Evolutionary conservation across 2,888 invertebrate genomes (phyloP).

Genomic region (Gortyna flavago): DNA sequence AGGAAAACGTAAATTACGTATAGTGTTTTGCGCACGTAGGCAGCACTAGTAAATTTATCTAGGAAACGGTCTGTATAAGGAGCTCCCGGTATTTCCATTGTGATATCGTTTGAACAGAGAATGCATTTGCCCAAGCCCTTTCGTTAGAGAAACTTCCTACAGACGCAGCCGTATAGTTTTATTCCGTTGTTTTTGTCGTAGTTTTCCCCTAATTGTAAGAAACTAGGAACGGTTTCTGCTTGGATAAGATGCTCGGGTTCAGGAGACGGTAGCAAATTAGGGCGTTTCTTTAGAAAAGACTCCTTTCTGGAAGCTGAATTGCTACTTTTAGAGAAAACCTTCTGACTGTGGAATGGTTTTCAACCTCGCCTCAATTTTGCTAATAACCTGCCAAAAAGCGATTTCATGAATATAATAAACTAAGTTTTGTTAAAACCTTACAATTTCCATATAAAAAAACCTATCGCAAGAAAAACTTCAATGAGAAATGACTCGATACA

Average conservation of each 20-base stretch:
- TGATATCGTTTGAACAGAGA: slow-evolving; percentile 45
- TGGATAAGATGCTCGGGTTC: slow-evolving; percentile 15
- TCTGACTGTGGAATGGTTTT: background rate
- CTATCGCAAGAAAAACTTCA: background rate
- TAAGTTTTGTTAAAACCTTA: background rate
- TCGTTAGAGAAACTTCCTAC: slow-evolving; percentile 24
- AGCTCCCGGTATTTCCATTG: slow-evolving; percentile 25
- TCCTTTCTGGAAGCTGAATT: slow-evolving; percentile 6
- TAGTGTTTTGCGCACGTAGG: background rate
- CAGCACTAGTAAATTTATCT: slow-evolving; percentile 17
- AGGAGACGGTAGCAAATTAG: slow-evolving; percentile 29
- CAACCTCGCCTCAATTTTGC: no score
- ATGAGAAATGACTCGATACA: background rate
- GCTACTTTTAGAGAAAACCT: background rate
- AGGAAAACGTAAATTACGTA: background rate
- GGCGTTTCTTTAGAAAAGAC: slow-evolving; percentile 25
- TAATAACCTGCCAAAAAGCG: no score
- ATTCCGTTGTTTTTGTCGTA: slow-evolving; percentile 38
- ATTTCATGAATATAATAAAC: no score
- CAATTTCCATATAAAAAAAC: background rate
- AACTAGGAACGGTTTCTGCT: slow-evolving; percentile 26
- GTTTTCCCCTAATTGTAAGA: slow-evolving; percentile 42
- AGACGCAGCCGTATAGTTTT: slow-evolving; percentile 27
- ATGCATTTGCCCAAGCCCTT: slow-evolving; percentile 34
- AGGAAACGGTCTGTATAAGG: slow-evolving; percentile 12